Percentiles rank a stretch among this genome's conserved stretches.
These are phyloP conservation scores for Scalopus aquaticus DNA, from an alignment of 2,113 vertebrate genomes.

Conservation along the genomic window DNA sequence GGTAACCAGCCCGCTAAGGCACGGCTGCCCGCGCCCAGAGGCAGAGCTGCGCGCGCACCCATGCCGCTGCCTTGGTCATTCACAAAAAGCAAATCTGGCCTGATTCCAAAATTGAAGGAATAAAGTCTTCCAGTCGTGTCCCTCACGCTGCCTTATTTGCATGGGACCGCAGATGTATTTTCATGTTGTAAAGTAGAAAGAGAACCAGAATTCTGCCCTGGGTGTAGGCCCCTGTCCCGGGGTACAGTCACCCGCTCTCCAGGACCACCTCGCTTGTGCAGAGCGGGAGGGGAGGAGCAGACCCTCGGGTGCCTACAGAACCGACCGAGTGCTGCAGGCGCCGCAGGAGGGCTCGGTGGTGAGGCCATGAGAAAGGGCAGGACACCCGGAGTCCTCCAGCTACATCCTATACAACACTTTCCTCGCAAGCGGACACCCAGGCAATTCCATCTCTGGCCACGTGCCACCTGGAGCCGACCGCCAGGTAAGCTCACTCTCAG, in stretches of 20 bases:
- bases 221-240: background rate
- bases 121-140: background rate
- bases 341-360: background rate
- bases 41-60: too few species aligned
- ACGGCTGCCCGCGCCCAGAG: fast-evolving
- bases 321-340: background rate
- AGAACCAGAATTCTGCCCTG: background rate
- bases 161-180: background rate
- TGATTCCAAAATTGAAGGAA: background rate
- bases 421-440: background rate
- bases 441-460: background rate
- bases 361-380: background rate
- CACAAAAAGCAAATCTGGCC: background rate
- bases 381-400: too few species aligned
- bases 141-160: background rate
- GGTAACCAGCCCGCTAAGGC: background rate
- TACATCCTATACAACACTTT: background rate
- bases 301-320: background rate
- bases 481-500: too few species aligned
- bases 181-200: background rate
- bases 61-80: background rate
- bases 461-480: background rate
- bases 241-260: background rate
- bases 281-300: too few species aligned
- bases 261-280: background rate